Conservation (phyloP, 2,113 vertebrate species). For the Rhynchomys soricoides region DNA sequence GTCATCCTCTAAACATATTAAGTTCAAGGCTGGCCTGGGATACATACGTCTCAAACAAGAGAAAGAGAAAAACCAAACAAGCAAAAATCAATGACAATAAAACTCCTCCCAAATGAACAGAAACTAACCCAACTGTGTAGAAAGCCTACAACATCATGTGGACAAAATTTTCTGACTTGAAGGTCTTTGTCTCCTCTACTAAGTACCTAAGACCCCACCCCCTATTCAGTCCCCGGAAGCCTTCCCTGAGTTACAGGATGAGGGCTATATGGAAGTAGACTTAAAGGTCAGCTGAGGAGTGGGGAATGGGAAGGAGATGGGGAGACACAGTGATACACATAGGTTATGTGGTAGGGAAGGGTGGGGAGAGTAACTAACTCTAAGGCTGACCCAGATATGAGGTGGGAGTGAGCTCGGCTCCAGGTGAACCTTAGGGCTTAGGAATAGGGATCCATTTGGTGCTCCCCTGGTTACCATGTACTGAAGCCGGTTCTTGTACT, state of each 20-base stretch:
- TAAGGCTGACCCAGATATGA: background rate
- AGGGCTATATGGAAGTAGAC: background rate
- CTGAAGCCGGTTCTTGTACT: constrained; percentile 76
- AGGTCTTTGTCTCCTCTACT: background rate
- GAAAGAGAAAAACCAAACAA: background rate
- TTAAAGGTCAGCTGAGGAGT: background rate
- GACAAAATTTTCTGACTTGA: background rate
- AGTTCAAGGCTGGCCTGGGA: background rate
- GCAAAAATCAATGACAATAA: background rate
- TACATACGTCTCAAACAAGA: background rate
- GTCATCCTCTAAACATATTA: background rate
- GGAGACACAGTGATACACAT: accelerated
- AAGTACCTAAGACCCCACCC: background rate
- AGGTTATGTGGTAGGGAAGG: accelerated
- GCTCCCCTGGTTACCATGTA: constrained; percentile 70
- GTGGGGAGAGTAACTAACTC: background rate
- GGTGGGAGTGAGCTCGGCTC: no score
- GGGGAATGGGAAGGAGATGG: background rate
- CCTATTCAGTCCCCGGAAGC: background rate
- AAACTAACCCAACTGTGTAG: background rate
- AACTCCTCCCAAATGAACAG: background rate
- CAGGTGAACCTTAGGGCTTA: background rate
- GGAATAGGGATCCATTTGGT: accelerated
- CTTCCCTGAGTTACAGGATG: background rate
- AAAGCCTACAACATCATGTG: background rate